phyloP scores from a whole-genome alignment of 2,888 invertebrate species.

The Pseudococcus longispinus region DNA sequence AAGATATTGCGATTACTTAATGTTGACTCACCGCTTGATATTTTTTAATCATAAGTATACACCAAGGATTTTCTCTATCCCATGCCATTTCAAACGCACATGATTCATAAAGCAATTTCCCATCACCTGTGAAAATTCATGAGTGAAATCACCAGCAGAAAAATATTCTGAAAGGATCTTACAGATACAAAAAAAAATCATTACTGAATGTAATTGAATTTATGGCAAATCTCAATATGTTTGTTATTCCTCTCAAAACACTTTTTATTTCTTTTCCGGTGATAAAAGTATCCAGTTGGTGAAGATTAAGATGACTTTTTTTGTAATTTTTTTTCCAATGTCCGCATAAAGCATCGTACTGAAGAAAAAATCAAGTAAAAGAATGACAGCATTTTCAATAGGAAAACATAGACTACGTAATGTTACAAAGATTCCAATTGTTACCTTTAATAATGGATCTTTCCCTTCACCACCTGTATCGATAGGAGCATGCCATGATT shows the following conservation, averaged over 20 bases:
- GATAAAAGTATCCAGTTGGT: constrained; percentile 63
- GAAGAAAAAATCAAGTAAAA: not conserved
- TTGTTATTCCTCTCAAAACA: constrained; percentile 69
- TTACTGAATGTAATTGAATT: constrained; percentile 66
- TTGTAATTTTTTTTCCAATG: constrained; percentile 21
- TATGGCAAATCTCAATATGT: constrained; percentile 68
- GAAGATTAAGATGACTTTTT: constrained; percentile 34
- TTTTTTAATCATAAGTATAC: constrained; percentile 70
- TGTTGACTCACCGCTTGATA: constrained; percentile 59
- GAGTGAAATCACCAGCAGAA: not conserved
- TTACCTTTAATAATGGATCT: constrained; percentile 74
- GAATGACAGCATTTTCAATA: not conserved
- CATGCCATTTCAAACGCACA: constrained; percentile 86
- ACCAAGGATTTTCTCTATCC: constrained; percentile 76
- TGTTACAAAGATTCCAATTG: constrained; percentile 20
- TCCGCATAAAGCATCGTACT: not conserved
- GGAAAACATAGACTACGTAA: too few species aligned
- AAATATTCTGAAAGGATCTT: not conserved
- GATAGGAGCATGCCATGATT: not conserved
- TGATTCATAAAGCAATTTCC: constrained; percentile 72
- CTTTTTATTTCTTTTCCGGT: constrained; percentile 67
- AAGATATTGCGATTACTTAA: too few species aligned
- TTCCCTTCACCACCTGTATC: constrained; percentile 60
- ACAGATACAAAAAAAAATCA: constrained; percentile 61
- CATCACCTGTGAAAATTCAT: constrained; percentile 65